Evolutionary conservation across 2,888 invertebrate species (phyloP).

Genomic region (Danaus chrysippus): DNA sequence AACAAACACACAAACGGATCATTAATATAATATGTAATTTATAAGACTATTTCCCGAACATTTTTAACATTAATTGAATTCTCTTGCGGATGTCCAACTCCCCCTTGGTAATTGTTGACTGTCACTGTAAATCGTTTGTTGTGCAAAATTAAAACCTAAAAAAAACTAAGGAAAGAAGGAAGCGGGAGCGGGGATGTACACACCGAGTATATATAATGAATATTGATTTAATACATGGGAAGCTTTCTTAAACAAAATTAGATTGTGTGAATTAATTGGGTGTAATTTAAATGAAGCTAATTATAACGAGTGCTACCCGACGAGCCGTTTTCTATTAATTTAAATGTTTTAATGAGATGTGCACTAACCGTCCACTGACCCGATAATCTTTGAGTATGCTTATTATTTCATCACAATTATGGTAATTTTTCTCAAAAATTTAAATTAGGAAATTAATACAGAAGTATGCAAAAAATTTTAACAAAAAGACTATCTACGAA

Average conservation of each 20-base stretch:
- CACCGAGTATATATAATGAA: too few species aligned
- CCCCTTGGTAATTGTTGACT: slow-evolving; percentile 8
- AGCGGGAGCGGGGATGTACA: too few species aligned
- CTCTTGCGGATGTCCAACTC: background rate
- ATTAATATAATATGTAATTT: background rate
- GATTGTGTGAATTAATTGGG: background rate
- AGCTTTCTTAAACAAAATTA: too few species aligned
- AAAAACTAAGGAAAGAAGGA: too few species aligned
- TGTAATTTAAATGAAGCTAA: slow-evolving; percentile 19
- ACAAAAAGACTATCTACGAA: background rate
- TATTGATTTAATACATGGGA: too few species aligned
- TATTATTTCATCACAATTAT: slow-evolving; percentile 11
- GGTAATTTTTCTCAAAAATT: slow-evolving; percentile 10
- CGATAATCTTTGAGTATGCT: slow-evolving; percentile 12
- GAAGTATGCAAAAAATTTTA: background rate
- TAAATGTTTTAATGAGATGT: slow-evolving; percentile 47
- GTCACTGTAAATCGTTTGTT: slow-evolving; percentile 8
- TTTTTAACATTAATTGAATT: background rate
- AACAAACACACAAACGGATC: background rate
- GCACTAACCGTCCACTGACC: slow-evolving; percentile 8
- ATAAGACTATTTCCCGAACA: background rate
- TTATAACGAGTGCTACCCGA: slow-evolving; percentile 17
- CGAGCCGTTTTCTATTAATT: slow-evolving; percentile 43
- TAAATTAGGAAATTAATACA: slow-evolving; percentile 3
- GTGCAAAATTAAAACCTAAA: slow-evolving; percentile 11